phyloP scores from a whole-genome alignment of 2,113 vertebrate genomes.

The Monopterus albus region DNA sequence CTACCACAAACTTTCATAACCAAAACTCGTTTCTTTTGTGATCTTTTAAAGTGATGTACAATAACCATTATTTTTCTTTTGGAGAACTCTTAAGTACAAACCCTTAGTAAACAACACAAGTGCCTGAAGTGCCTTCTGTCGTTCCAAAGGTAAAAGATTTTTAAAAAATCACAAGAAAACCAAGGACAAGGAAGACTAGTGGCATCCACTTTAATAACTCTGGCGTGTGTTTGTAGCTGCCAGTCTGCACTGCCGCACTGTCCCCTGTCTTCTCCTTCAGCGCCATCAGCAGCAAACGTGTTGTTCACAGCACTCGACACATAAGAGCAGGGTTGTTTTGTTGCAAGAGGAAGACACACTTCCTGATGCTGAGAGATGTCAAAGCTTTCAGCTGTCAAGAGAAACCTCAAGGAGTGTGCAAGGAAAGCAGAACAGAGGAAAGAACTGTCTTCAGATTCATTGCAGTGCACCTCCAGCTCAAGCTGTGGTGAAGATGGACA shows the following conservation, averaged over 20 bases:
- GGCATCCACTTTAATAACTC: not conserved
- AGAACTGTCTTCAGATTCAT: conserved; percentile 10
- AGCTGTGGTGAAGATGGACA: conserved; percentile 35
- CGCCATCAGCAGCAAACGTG: conserved; percentile 25
- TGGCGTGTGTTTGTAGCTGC: not conserved
- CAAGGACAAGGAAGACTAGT: not conserved
- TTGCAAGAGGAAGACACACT: conserved; percentile 38
- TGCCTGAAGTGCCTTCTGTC: not conserved
- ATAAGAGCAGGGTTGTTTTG: conserved; percentile 44
- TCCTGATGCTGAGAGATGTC: conserved; percentile 25
- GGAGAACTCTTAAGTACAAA: not conserved
- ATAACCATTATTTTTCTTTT: not conserved
- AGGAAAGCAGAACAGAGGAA: conserved; percentile 36
- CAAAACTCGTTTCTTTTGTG: not conserved
- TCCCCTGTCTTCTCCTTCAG: conserved; percentile 2
- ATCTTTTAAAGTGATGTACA: not conserved
- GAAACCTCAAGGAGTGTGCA: conserved; percentile 24
- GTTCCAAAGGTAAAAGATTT: not conserved
- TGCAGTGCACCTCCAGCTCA: not conserved
- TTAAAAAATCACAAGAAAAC: not conserved
- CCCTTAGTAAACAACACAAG: not conserved
- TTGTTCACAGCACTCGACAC: conserved; percentile 39
- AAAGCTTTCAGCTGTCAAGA: conserved; percentile 56
- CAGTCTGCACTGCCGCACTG: not conserved
- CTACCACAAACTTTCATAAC: not conserved